phyloP scores from a whole-genome alignment of 2,797 vertebrate genomes.

The Peromyscus attwateri region DNA sequence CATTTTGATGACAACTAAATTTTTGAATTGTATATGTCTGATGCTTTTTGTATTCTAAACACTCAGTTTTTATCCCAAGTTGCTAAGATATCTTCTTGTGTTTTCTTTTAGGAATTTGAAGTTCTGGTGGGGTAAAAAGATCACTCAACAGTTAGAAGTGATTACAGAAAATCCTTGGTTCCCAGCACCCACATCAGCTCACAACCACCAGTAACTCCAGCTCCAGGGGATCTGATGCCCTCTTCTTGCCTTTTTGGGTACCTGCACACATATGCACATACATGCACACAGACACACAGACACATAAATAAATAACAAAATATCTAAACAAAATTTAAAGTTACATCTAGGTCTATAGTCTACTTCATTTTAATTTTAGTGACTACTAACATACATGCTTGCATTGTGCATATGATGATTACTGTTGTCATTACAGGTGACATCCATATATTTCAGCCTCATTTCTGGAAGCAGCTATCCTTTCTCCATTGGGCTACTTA shows the following conservation, averaged over 20 bases:
- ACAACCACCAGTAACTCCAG: not conserved
- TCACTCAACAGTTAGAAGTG: not conserved
- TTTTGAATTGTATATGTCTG: not conserved
- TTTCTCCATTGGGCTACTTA: not conserved
- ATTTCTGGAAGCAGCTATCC: not conserved
- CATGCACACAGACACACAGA: not conserved
- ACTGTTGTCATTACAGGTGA: not conserved
- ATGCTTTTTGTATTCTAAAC: constrained; percentile 1
- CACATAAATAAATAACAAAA: not conserved
- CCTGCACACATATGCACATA: not conserved
- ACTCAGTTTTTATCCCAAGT: not conserved
- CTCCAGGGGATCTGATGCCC: not conserved
- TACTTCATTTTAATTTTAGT: not conserved
- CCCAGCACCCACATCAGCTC: not conserved
- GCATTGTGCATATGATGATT: not conserved
- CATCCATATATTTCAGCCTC: not conserved
- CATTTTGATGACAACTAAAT: not conserved
- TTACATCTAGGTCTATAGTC: not conserved
- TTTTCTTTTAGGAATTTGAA: constrained; percentile 35
- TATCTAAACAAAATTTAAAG: not conserved
- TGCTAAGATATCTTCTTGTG: not conserved
- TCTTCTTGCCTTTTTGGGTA: not conserved
- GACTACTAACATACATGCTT: not conserved
- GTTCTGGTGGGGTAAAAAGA: not conserved
- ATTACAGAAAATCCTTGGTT: not conserved